Percentiles rank a stretch among this genome's conserved stretches.
These are phyloP conservation scores for Phymanthus crucifer DNA, from an alignment of 92 coral and sea anemone genomes.

Conservation along the genomic window DNA sequence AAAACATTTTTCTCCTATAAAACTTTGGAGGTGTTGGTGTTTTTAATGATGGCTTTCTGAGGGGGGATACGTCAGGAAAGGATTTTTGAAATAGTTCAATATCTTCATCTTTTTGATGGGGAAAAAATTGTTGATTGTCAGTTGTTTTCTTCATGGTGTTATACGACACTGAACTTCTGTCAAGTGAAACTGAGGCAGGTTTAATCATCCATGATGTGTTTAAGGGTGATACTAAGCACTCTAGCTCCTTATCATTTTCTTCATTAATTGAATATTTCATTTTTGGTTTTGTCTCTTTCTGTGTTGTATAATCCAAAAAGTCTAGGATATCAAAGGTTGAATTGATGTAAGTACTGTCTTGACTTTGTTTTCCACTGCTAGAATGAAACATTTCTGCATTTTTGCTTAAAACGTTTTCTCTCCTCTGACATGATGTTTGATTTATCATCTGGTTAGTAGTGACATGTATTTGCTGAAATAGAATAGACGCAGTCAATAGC, in stretches of 20 bases:
- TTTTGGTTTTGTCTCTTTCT: neutral
- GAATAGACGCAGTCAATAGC: neutral
- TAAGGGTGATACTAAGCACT: neutral
- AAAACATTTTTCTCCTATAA: constrained; percentile 32
- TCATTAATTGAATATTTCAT: neutral
- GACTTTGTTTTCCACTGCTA: neutral
- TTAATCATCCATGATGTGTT: neutral
- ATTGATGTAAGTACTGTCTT: constrained; percentile 8
- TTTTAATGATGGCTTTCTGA: constrained; percentile 59
- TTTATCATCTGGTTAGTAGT: neutral
- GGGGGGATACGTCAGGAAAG: constrained; percentile 52
- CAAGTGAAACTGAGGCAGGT: neutral
- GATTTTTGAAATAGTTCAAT: constrained; percentile 3
- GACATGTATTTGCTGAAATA: constrained; percentile 14
- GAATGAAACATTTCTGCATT: constrained; percentile 11
- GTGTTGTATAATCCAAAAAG: constrained; percentile 14
- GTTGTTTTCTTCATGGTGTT: constrained; percentile 8
- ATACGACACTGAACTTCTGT: neutral
- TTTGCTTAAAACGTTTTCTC: neutral
- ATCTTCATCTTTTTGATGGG: neutral
- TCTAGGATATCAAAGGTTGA: constrained; percentile 35
- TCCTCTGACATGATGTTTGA: neutral
- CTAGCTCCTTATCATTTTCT: neutral
- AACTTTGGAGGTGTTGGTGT: constrained; percentile 56
- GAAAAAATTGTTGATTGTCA: neutral